Evolutionary conservation across 2,888 invertebrate species (phyloP).

Genomic region (Hoplodrina ambigua): DNA sequence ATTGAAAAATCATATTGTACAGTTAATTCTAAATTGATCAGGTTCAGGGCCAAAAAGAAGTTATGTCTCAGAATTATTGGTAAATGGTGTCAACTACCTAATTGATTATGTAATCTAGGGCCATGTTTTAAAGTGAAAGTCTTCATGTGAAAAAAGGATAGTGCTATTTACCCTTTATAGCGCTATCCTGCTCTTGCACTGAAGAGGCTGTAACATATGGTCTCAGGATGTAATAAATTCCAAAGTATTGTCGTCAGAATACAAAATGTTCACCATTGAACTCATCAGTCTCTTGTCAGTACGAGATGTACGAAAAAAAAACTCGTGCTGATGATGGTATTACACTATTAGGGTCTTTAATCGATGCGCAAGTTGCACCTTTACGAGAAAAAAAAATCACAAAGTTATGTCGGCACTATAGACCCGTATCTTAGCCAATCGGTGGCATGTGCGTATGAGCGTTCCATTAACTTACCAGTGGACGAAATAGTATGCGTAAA

Average conservation of each 20-base stretch:
- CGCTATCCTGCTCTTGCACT: background rate
- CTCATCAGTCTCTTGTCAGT: no score
- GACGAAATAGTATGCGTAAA: constrained; percentile 43
- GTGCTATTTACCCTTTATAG: background rate
- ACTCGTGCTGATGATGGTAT: no score
- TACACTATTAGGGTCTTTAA: constrained; percentile 9
- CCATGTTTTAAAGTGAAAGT: background rate
- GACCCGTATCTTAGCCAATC: constrained; percentile 14
- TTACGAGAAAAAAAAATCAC: constrained; percentile 1
- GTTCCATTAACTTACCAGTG: constrained; percentile 35
- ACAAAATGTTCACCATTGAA: background rate
- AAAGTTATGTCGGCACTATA: constrained; percentile 24
- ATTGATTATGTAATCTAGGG: background rate
- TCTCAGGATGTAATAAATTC: background rate
- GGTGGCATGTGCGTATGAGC: constrained; percentile 32
- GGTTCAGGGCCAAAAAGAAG: no score
- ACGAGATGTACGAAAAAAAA: background rate
- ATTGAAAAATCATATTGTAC: no score
- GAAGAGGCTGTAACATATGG: background rate
- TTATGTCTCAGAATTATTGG: no score
- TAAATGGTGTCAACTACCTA: no score
- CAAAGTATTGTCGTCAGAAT: background rate
- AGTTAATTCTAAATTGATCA: no score
- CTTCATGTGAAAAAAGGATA: background rate
- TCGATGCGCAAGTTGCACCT: constrained; percentile 34